phyloP scores from a whole-genome alignment of 2,113 vertebrate genomes.

The Chaetops frenatus region DNA sequence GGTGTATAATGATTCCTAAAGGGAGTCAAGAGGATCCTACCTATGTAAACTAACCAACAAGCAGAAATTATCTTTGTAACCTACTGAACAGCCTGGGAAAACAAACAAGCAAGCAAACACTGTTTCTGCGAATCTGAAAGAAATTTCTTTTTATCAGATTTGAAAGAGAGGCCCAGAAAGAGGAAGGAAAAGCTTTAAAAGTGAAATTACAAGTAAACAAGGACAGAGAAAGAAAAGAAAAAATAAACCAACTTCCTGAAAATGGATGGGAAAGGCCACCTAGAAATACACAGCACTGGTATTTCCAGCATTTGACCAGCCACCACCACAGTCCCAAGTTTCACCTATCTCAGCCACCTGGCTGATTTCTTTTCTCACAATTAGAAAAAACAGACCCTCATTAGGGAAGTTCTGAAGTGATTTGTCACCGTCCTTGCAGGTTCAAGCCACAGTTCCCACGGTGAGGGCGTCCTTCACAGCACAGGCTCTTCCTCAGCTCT shows the following conservation, averaged over 20 bases:
- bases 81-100: background rate
- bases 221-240: background rate
- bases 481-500: background rate
- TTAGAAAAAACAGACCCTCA: background rate
- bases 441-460: conserved; percentile 12
- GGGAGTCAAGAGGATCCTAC: background rate
- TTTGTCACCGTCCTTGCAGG: background rate
- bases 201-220: background rate
- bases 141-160: background rate
- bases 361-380: background rate
- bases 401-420: rapidly evolving
- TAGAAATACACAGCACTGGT: background rate
- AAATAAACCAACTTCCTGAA: background rate
- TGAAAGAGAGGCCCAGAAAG: background rate
- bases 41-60: background rate
- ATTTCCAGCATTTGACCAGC: background rate
- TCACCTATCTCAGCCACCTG: background rate
- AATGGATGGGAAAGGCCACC: background rate
- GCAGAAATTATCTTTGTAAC: background rate
- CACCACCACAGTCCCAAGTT: background rate
- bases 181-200: background rate
- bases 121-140: background rate
- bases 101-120: background rate
- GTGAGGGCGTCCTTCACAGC: background rate
- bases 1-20: background rate